Percentiles rank a stretch among this genome's conserved stretches.
Conservation (phyloP, 2,113 vertebrate species). For the Aegypius monachus region DNA sequence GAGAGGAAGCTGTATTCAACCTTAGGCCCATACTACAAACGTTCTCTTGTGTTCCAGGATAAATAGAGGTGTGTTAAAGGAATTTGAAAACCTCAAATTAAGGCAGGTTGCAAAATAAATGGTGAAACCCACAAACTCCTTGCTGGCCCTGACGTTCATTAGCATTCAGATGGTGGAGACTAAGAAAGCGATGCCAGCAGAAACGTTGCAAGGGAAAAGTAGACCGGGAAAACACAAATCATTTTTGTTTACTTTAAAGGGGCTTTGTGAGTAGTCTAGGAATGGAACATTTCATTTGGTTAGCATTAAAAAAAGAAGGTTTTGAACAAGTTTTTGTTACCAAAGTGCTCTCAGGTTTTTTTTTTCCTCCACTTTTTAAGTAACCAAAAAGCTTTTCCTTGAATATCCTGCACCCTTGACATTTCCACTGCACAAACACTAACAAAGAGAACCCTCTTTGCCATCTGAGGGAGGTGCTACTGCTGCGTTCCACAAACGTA, state of each 20-base stretch:
- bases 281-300: neutral
- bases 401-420: neutral
- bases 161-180: constrained; percentile 27
- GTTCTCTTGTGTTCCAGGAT: constrained; percentile 79
- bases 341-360: neutral
- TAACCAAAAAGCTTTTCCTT: neutral
- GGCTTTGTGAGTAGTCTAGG: neutral
- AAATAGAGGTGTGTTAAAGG: constrained; percentile 80
- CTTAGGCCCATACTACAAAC: constrained; percentile 70
- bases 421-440: neutral
- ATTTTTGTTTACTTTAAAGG: constrained; percentile 48
- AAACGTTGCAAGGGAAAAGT: constrained; percentile 5
- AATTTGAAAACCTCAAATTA: constrained; percentile 54
- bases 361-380: neutral
- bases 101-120: constrained; percentile 69
- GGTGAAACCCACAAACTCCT: constrained; percentile 48
- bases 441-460: neutral
- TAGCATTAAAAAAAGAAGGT: neutral
- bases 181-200: constrained; percentile 26
- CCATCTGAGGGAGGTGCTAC: neutral
- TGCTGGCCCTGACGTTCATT: constrained; percentile 34
- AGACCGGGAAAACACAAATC: constrained; percentile 47
- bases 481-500: neutral
- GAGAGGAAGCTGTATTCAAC: constrained; percentile 57
- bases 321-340: neutral